Percentiles rank a stretch among this genome's conserved stretches.
Evolutionary conservation across 2,797 vertebrate genomes (phyloP).

Genomic region (Bucorvus abyssinicus): DNA sequence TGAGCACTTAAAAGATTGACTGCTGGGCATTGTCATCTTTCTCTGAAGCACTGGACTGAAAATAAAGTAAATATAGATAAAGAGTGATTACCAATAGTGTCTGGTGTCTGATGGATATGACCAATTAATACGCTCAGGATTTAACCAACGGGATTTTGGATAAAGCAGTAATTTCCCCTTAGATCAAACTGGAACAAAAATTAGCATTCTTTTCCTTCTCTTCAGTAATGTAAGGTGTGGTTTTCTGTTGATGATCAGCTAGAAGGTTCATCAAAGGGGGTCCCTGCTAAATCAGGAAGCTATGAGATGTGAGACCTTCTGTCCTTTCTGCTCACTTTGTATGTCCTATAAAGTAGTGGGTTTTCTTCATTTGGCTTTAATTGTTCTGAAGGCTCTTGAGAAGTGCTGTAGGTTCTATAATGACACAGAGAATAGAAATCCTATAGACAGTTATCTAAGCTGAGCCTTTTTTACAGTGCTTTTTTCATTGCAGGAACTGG

Average conservation of each 20-base stretch:
- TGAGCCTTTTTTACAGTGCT: neutral
- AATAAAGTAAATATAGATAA: neutral
- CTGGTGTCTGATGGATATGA: neutral
- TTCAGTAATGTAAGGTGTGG: neutral
- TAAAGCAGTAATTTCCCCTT: neutral
- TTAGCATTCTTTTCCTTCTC: neutral
- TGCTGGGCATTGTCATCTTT: neutral
- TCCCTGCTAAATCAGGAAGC: neutral
- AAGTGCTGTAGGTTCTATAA: neutral
- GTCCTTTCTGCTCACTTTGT: neutral
- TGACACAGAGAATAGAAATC: neutral
- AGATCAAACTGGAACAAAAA: neutral
- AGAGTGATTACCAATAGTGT: neutral
- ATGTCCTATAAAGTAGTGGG: neutral
- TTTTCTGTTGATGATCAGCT: neutral
- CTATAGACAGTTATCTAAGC: neutral
- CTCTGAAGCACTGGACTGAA: neutral
- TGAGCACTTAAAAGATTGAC: neutral
- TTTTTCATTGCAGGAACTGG: neutral
- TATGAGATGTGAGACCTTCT: neutral
- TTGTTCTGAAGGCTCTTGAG: neutral
- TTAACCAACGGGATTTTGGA: neutral
- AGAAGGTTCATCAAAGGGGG: neutral
- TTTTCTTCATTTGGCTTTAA: neutral
- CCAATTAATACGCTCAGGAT: neutral